A percentile compares a stretch with the other conserved stretches of the same genome.
phyloP scores from a whole-genome alignment of 2,888 invertebrate species.

The Sarcophaga rosellei region DNA sequence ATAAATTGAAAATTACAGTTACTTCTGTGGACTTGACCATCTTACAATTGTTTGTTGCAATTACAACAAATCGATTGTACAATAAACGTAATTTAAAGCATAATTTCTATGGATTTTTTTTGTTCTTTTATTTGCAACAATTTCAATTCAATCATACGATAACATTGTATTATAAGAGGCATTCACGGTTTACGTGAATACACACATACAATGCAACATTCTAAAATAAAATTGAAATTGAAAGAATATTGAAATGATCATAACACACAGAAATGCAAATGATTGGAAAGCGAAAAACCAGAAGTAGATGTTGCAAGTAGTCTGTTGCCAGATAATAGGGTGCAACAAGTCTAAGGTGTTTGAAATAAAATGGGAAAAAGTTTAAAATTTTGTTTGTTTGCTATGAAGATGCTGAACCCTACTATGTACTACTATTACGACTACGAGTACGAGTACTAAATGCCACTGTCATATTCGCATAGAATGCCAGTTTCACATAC shows the following conservation, averaged over 20 bases:
- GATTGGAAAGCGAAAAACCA: neutral
- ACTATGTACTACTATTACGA: neutral
- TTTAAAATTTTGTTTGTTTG: neutral
- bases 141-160: neutral
- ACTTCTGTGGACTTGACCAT: neutral
- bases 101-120: neutral
- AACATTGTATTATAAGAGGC: slow-evolving; percentile 10
- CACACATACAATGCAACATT: slow-evolving; percentile 4
- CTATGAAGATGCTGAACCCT: neutral
- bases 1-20: too few relatives aligned
- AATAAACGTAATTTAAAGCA: slow-evolving; percentile 13
- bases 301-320: neutral
- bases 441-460: neutral
- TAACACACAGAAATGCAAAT: slow-evolving; percentile 34
- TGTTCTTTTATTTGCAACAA: neutral
- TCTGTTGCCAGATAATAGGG: neutral
- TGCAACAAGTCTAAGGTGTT: too few relatives aligned
- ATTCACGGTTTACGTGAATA: neutral
- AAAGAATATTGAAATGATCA: slow-evolving; percentile 44
- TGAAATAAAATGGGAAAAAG: neutral
- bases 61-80: neutral
- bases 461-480: neutral
- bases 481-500: slow-evolving; percentile 1
- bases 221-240: slow-evolving; percentile 21
- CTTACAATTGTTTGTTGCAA: neutral